Percentiles rank a stretch among this genome's conserved stretches.
Evolutionary conservation across 2,888 invertebrate genomes (phyloP).

Genomic region (Monopis laevigella): DNA sequence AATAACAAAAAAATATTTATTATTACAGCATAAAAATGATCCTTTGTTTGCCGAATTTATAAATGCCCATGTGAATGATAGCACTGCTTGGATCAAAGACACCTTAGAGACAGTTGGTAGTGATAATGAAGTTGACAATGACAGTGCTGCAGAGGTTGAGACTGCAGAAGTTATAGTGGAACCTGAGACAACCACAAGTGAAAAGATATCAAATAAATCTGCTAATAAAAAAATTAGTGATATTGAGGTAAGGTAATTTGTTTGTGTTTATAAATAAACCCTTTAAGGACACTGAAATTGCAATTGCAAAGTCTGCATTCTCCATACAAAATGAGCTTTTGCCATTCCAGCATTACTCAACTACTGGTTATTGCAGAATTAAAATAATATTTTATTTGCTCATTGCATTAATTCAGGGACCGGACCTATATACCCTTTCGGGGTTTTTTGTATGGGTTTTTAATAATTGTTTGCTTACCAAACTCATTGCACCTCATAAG

Average conservation of each 20-base stretch:
- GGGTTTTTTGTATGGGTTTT: no score
- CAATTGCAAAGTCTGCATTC: no score
- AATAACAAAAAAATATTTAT: no score
- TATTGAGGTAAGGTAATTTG: conserved; percentile 66
- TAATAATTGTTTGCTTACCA: no score
- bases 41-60: conserved; percentile 90
- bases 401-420: background rate
- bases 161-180: conserved; percentile 21
- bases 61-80: conserved; percentile 76
- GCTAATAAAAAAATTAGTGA: conserved; percentile 81
- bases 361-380: no score
- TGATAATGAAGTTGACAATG: conserved; percentile 38
- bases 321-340: no score
- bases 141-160: conserved; percentile 31
- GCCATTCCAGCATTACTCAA: no score
- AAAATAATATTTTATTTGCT: no score
- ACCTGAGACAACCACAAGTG: conserved; percentile 21
- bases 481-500: no score
- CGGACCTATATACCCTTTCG: no score
- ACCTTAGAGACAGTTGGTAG: conserved; percentile 39
- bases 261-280: conserved; percentile 1
- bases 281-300: conserved; percentile 1
- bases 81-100: conserved; percentile 48
- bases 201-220: conserved; percentile 54
- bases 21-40: conserved; percentile 80